Evolutionary conservation across 2,888 invertebrate genomes (phyloP), one percentile per base, ranked within the genome.

Genomic region (Caenorhabditis sp.): DNA sequence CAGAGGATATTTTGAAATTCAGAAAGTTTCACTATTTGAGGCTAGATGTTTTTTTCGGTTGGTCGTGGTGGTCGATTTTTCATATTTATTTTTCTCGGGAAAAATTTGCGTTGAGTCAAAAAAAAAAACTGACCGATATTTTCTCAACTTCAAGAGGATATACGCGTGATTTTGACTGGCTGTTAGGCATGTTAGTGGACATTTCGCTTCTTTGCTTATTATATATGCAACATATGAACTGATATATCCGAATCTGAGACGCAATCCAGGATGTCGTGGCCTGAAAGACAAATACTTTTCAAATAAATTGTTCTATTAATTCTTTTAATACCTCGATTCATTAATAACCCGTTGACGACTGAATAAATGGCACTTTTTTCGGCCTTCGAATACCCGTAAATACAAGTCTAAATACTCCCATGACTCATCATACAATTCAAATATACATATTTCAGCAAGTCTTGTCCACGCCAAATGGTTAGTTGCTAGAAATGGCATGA

Each of bases 391-490:
- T 0, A 69, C 61, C 0, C 68, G 65, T 1, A 19, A 24, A 54
- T 75, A 75, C 21, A 66, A 57, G 17, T 74, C 73, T 1, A 5
- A 21, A 49, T 67, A 75, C 19, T 69, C 67, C 63, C 66, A 69
- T 4, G 37, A 50, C 36, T 69, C 69, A 57, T 75, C 69, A 19
- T 64, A 75, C n/a, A 60, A 65, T 51, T 69, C 69, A 27, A 64
- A 70, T 4, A 75, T 62, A 2, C 66, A 49, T 6, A 69, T 57
- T 50, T 75, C 75, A 3, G 69, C 61, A 1, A 75, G 36, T 21
- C 75, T 60, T 12, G 69, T 70, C 75, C 75, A 75, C 0, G 62
- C 60, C 12, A 65, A 54, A 27, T 61, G 61, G 51, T 69, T 64
- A 17, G 69, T 67, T 21, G 62, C 62, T 23, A 67, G 59, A 24